A percentile compares a stretch with the other conserved stretches of the same genome.
phyloP scores from a whole-genome alignment of 1,140 invertebrate species.

The Choristoneura fumiferana region DNA sequence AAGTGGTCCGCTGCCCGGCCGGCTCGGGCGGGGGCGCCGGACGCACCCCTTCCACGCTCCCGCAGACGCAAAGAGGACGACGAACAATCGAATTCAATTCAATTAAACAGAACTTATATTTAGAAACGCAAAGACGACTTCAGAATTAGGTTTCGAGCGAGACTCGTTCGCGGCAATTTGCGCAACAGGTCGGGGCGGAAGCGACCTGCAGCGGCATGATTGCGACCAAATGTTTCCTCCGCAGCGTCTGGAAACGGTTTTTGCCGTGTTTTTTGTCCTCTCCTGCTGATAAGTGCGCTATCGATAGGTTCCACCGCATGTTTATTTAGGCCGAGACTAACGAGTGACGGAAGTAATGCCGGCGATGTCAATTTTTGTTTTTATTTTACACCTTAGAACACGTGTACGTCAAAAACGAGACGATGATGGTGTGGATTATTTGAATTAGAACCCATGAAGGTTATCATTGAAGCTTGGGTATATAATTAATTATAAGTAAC shows the following conservation, averaged over 20 bases:
- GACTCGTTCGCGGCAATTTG: conserved; percentile 49
- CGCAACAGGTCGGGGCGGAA: conserved; percentile 77
- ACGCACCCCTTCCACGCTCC: conserved; percentile 18
- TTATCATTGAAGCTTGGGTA: no score
- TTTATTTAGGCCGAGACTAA: conserved; percentile 67
- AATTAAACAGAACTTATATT: not conserved
- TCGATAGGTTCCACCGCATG: conserved; percentile 65
- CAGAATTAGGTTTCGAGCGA: conserved; percentile 10
- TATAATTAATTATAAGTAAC: no score
- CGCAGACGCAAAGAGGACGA: not conserved
- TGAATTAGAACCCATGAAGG: no score
- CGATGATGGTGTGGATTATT: no score
- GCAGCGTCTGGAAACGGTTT: conserved; percentile 61
- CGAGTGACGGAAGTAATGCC: conserved; percentile 57
- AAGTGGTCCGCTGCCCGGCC: conserved; percentile 45
- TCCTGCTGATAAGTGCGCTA: conserved; percentile 71
- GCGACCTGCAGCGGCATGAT: conserved; percentile 71
- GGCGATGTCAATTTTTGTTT: conserved; percentile 14
- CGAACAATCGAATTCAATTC: not conserved
- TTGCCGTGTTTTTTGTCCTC: conserved; percentile 65
- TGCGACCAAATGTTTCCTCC: conserved; percentile 76
- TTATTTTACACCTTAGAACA: conserved; percentile 8
- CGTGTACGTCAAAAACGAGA: no score
- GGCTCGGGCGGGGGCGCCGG: conserved; percentile 27
- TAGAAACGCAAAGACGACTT: not conserved